Base-by-base conservation (phyloP, 2,797 vertebrate genomes). In the Stomatorhinus walkeri region DNA sequence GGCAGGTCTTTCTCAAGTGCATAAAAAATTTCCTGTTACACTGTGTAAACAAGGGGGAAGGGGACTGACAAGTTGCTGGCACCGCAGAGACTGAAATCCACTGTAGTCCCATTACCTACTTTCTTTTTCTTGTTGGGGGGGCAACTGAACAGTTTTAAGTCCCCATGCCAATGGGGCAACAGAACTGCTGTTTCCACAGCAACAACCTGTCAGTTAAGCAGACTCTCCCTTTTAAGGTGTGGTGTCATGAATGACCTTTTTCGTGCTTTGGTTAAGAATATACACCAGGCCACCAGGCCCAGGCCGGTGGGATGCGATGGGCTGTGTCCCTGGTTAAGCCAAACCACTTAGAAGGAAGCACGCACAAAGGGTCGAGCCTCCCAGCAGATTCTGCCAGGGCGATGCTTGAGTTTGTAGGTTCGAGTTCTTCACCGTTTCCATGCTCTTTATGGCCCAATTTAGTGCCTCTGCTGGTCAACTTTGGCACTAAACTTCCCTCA, bases 211-310 rank as follows among this genome's bases (percentile, higher is more conserved):
- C 22, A 16, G 49, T 85, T 81, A 79, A 87, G 64, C 51, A 81
- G 12, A 87, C 12, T 51, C 81, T 51, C 52, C 12, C 12, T 28
- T 87, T 81, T 87, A 59, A 89, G 51, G 68, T 49, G 85, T 59
- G 85, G 68, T 51, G 28, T 85, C 36, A n/a, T 46, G 88, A 89
- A 87, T 87, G 16, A 87, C 89, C 36, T 49, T 79, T 52, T 87
- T n/a, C 76, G 6, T 89, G 36, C 61, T 24, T 85, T 89, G n/a
- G 48, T 68, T 19, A 81, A 79, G 22, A 40, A 61, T 32, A 68
- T 5, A 3, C 40, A 24, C 54, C n/a, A 19, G 40, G 24, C n/a
- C n/a, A n/a, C n/a, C n/a, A n/a, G n/a, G n/a, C n/a, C n/a, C n/a
- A n/a, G n/a, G n/a, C n/a, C n/a, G 1, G 48, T 24, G 84, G 8